These are phyloP conservation scores for Girardinus metallicus DNA, from an alignment of 2,797 vertebrate genomes.

Conservation along the genomic window DNA sequence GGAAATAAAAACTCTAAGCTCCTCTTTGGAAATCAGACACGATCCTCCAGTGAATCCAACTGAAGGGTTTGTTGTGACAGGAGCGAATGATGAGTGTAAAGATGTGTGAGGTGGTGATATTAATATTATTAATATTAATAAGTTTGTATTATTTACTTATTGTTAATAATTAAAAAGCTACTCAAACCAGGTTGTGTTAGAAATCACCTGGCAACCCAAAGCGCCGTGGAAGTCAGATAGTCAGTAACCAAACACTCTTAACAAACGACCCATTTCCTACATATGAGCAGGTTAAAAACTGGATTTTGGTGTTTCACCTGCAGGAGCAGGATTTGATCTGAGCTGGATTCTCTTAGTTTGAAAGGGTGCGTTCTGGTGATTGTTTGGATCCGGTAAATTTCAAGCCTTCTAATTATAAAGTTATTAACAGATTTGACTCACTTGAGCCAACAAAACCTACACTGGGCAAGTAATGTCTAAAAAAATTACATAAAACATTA, in stretches of 20 bases:
- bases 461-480: too few relatives aligned
- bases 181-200: constrained; percentile 61
- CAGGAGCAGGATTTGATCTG: background rate
- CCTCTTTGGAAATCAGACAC: constrained; percentile 38
- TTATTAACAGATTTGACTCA: too few relatives aligned
- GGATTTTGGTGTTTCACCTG: background rate
- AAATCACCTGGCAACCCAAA: constrained; percentile 42
- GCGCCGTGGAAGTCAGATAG: constrained; percentile 18
- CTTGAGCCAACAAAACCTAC: too few relatives aligned
- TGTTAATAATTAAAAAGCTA: constrained; percentile 63
- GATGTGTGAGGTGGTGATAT: constrained; percentile 10
- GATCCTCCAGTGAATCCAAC: constrained; percentile 14
- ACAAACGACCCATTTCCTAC: background rate
- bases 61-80: constrained; percentile 21
- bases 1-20: constrained; percentile 14
- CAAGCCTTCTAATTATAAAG: too few relatives aligned
- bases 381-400: too few relatives aligned
- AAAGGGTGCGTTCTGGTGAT: too few relatives aligned
- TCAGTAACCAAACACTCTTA: constrained; percentile 2
- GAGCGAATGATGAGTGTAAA: background rate
- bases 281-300: background rate
- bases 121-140: too few relatives aligned
- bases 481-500: too few relatives aligned
- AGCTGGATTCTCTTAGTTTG: too few relatives aligned
- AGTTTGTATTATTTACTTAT: too few relatives aligned